These are phyloP conservation scores for Stramonita haemastoma DNA, from an alignment of 2,888 invertebrate species.

Conservation along the genomic window DNA sequence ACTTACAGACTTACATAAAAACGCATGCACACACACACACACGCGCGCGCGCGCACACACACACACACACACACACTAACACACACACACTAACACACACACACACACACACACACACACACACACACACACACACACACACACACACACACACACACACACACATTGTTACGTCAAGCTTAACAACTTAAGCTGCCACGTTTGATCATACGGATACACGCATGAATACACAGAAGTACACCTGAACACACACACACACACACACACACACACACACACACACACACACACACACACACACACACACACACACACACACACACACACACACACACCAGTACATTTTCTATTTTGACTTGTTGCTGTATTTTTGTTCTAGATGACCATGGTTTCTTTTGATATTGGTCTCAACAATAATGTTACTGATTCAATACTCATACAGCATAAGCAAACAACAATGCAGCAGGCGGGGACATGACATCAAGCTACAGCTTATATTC, in stretches of 20 bases:
- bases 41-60: neutral
- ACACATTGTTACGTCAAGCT: neutral
- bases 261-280: neutral
- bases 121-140: neutral
- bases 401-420: neutral
- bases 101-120: no score
- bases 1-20: no score
- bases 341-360: neutral
- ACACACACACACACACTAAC: neutral
- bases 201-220: no score
- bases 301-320: neutral
- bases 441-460: neutral
- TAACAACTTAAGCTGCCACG: no score
- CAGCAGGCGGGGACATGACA: neutral
- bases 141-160: slow-evolving; percentile 6
- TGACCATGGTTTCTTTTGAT: neutral
- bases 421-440: neutral
- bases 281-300: neutral
- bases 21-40: neutral
- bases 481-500: neutral
- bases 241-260: neutral
- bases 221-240: neutral
- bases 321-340: neutral
- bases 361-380: neutral
- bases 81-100: neutral